Evolutionary conservation across 2,888 invertebrate species (phyloP), one percentile per base, ranked within the genome.

Genomic region (Brachypterus glaber): DNA sequence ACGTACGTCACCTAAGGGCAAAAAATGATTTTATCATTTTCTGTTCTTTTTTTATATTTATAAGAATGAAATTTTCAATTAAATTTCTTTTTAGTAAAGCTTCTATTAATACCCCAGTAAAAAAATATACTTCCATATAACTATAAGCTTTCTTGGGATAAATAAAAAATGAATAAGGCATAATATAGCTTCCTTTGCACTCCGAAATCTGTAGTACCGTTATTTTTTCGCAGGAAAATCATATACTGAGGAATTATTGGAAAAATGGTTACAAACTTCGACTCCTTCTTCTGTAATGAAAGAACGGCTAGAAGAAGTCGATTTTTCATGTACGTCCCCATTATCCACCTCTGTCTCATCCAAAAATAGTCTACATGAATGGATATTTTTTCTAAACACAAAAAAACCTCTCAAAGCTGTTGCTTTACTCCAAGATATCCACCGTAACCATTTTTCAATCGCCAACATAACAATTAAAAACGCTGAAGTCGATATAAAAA

Each of bases 391-490:
- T n/a, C 43, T 79, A 31, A 68, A 67, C 45, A 69, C 74, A 1
- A 60, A 68, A 52, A 62, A 68, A 37, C 64, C 68, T 7, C 59
- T 82, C 15, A 70, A 71, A 50, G 76, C 77, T 1, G 74, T 81
- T 11, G 78, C 79, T 2, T 60, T 82, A 7, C 60, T 83, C n/a
- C 78, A 81, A 54, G 82, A 82, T 57, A 75, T 77, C 1, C 75
- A 79, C 58, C 67, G 81, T 33, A 75, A 73, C 51, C 79, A 82
- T 57, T 82, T 81, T 58, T 66, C 70, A 35, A 65, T 82, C 25
- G 70, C 73, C 45, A 69, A 71, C 47, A 71, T 64, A 4, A 41
- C 69, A 11, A 40, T 50, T 9, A 51, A 48, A 24, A 51, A 48
- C 34, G 47, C 47, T 16, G 46, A 47, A 17, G 41, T 55, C 13